Percentiles rank a stretch among this genome's conserved stretches.
Evolutionary conservation across 2,113 vertebrate species (phyloP).

Genomic region (Cyanistes caeruleus): DNA sequence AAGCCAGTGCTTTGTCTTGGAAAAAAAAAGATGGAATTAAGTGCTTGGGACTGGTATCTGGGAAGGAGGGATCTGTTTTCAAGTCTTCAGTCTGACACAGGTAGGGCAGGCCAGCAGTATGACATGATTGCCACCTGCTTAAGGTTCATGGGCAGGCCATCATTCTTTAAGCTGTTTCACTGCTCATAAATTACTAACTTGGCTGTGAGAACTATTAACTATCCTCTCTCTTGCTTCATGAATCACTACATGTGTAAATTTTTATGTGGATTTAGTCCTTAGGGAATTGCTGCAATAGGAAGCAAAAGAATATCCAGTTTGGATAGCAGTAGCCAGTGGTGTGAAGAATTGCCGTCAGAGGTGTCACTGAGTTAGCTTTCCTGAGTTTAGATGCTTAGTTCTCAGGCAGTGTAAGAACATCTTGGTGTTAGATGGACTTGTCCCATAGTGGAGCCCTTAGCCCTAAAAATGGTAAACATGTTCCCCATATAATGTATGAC

Average conservation of each 20-base stretch:
- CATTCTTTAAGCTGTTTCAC: not conserved
- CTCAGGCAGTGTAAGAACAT: not conserved
- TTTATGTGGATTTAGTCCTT: not conserved
- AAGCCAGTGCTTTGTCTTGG: not conserved
- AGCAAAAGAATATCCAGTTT: not conserved
- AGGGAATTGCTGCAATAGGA: not conserved
- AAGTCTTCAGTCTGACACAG: not conserved
- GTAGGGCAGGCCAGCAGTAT: not conserved
- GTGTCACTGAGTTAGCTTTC: accelerated
- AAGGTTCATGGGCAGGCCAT: not conserved
- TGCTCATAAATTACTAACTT: constrained; percentile 36
- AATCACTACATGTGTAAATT: not conserved
- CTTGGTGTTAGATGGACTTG: not conserved
- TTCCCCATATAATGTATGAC: not conserved
- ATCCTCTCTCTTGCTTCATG: not conserved
- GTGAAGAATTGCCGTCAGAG: not conserved
- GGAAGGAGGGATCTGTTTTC: not conserved
- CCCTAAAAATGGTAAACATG: not conserved
- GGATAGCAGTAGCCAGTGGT: not conserved
- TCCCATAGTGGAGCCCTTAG: not conserved
- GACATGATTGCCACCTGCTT: not conserved
- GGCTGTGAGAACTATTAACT: not conserved
- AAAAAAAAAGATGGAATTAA: not conserved
- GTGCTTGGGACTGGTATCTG: not conserved
- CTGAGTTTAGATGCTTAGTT: not conserved